phyloP scores from a whole-genome alignment of 2,113 vertebrate genomes.

The Xiphophorus hellerii region DNA sequence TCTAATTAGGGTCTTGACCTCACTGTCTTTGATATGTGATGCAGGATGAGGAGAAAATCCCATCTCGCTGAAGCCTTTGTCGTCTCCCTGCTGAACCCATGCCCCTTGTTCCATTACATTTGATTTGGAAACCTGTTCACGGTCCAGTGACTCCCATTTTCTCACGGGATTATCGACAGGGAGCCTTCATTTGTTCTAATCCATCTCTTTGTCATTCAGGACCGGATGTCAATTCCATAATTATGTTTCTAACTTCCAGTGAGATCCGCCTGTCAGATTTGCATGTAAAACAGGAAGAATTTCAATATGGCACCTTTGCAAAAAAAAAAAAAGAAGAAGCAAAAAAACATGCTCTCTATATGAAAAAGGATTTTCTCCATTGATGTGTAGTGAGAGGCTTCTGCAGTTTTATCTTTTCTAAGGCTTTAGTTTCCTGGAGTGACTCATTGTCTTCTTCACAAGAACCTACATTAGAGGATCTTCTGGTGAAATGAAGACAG shows the following conservation, averaged over 20 bases:
- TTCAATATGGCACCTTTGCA: constrained; percentile 14
- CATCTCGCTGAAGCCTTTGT: constrained; percentile 50
- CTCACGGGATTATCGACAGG: constrained; percentile 70
- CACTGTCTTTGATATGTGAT: constrained; percentile 35
- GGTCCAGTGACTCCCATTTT: constrained; percentile 66
- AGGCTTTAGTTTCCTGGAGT: constrained; percentile 32
- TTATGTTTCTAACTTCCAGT: constrained; percentile 59
- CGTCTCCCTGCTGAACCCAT: constrained; percentile 51
- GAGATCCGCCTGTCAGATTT: constrained; percentile 32
- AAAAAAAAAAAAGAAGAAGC: not conserved
- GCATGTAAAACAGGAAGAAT: constrained; percentile 28
- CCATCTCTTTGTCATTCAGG: constrained; percentile 70
- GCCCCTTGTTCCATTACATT: constrained; percentile 67
- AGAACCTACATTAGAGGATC: constrained; percentile 47
- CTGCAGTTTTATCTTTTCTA: constrained; percentile 11
- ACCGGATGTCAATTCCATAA: constrained; percentile 55
- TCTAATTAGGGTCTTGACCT: constrained; percentile 54
- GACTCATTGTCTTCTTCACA: constrained; percentile 31
- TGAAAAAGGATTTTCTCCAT: constrained; percentile 1
- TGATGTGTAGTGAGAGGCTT: constrained; percentile 20
- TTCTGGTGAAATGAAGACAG: constrained; percentile 56
- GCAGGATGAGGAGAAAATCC: constrained; percentile 47
- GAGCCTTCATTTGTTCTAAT: constrained; percentile 69
- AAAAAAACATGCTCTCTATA: not conserved
- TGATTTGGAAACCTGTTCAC: constrained; percentile 70